Evolutionary conservation across 2,888 invertebrate genomes (phyloP).

Genomic region (Tetranychus truncatus): DNA sequence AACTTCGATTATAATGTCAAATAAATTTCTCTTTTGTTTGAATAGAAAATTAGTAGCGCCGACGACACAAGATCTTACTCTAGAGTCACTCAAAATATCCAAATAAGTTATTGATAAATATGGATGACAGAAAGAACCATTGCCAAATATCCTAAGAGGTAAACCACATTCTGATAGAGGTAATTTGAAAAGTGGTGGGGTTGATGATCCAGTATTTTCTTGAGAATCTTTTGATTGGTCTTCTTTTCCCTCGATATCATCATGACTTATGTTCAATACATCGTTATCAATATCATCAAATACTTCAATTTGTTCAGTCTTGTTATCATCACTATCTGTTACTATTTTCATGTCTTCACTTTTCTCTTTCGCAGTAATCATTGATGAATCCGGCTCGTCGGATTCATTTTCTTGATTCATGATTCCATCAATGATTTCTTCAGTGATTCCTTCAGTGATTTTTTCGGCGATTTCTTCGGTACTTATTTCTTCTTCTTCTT

Average conservation of each 20-base stretch:
- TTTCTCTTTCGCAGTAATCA: neutral
- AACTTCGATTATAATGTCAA: constrained; percentile 77
- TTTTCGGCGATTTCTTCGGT: neutral
- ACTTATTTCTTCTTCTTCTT: neutral
- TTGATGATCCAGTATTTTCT: neutral
- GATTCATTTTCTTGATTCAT: neutral
- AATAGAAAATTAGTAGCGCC: constrained; percentile 98
- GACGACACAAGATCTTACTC: constrained; percentile 53
- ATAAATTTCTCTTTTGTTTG: constrained; percentile 75
- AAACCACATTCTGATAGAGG: constrained; percentile 34
- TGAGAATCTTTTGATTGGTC: neutral
- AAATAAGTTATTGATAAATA: constrained; percentile 85
- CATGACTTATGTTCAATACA: neutral
- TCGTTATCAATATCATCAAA: neutral
- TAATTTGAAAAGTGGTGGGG: constrained; percentile 16
- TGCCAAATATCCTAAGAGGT: constrained; percentile 33
- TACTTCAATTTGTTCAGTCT: neutral
- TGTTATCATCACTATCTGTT: neutral
- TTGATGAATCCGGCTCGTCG: neutral
- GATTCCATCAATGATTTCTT: neutral
- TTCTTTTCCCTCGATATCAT: neutral
- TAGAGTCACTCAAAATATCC: constrained; percentile 69
- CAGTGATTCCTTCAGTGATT: neutral
- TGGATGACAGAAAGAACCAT: constrained; percentile 81
- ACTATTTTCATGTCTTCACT: neutral